Percentiles rank a stretch among this genome's conserved stretches.
Conservation (phyloP, 1,140 invertebrate genomes). For the Ceratoteleas bidentatus region DNA sequence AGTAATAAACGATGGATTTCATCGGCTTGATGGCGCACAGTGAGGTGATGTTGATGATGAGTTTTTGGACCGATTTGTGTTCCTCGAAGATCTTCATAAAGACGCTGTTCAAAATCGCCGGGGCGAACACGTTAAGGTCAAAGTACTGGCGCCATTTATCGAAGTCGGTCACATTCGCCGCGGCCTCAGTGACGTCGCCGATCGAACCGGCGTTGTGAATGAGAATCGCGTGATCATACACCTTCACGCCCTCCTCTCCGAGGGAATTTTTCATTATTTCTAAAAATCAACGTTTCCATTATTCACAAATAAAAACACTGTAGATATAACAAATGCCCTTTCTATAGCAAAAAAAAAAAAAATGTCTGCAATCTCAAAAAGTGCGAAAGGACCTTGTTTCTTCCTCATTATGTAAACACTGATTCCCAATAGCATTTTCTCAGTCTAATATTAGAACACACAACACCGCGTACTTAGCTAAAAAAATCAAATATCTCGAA, state of each 20-base stretch:
- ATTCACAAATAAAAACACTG: too few species aligned
- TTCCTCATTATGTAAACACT: too few species aligned
- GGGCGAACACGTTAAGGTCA: constrained; percentile 90
- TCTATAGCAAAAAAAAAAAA: too few species aligned
- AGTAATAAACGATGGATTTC: constrained; percentile 90
- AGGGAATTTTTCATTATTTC: constrained; percentile 80
- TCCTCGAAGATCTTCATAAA: constrained; percentile 85
- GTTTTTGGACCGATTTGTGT: constrained; percentile 77
- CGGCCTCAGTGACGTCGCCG: constrained; percentile 86
- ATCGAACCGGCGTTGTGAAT: constrained; percentile 95
- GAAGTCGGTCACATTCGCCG: constrained; percentile 83
- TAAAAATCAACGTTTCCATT: constrained; percentile 23
- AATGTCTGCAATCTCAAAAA: too few species aligned
- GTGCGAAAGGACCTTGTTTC: too few species aligned
- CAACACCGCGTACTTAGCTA: too few species aligned
- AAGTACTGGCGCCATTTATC: constrained; percentile 86
- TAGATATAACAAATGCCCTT: too few species aligned
- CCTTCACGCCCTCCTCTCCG: constrained; percentile 70
- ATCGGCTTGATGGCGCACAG: constrained; percentile 89
- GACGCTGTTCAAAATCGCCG: constrained; percentile 88
- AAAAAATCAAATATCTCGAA: too few species aligned
- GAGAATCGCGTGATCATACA: constrained; percentile 87
- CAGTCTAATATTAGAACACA: too few species aligned
- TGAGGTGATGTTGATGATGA: constrained; percentile 94
- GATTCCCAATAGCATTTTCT: too few species aligned